A percentile compares a stretch with the other conserved stretches of the same genome.
Evolutionary conservation across 2,888 invertebrate genomes (phyloP).

Genomic region (Fissipunctia ypsillon): DNA sequence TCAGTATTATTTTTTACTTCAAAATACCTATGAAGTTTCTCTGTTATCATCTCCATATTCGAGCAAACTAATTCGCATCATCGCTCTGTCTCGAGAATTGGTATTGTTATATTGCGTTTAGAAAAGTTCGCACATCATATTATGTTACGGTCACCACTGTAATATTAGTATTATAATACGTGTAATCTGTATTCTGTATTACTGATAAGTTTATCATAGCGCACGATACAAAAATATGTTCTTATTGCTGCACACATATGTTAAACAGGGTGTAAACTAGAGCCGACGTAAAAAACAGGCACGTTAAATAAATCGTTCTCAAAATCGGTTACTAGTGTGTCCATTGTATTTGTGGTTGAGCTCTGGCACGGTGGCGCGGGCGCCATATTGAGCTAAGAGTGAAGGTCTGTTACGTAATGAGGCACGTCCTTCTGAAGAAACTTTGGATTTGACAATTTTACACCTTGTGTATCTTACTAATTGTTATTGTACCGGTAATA

Average conservation of each 20-base stretch:
- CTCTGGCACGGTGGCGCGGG: constrained; percentile 29
- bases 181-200: constrained; percentile 22
- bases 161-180: constrained; percentile 30
- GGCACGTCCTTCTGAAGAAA: not conserved
- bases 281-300: not conserved
- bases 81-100: not conserved
- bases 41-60: not conserved
- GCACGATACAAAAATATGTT: constrained; percentile 25
- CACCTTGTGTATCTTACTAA: constrained; percentile 4
- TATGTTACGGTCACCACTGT: constrained; percentile 46
- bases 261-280: constrained; percentile 7
- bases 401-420: not conserved
- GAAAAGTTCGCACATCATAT: constrained; percentile 56
- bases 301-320: not conserved
- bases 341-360: not conserved
- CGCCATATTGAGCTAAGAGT: constrained; percentile 14
- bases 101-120: constrained; percentile 14
- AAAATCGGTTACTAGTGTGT: not conserved
- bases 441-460: not conserved
- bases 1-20: constrained; percentile 53
- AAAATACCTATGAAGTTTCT: not conserved
- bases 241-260: constrained; percentile 21
- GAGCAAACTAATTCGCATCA: not conserved
- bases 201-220: constrained; percentile 15
- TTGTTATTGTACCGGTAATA: not conserved